These are phyloP conservation scores for Margarornis squamiger DNA, from an alignment of 2,797 vertebrate species.

Conservation along the genomic window DNA sequence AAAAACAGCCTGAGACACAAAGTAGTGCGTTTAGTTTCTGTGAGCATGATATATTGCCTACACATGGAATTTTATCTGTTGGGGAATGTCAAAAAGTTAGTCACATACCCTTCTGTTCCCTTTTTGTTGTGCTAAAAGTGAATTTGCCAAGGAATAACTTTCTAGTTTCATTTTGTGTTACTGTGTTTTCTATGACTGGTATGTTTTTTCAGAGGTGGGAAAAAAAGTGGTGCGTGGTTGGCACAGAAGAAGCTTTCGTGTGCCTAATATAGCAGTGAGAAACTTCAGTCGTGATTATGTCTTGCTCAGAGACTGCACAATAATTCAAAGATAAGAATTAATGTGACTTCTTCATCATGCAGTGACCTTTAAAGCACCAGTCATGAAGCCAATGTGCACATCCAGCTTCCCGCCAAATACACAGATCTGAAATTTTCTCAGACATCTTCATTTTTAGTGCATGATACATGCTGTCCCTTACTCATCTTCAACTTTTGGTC, in stretches of 20 bases:
- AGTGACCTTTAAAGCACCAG: background rate
- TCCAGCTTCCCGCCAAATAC: background rate
- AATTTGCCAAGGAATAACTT: background rate
- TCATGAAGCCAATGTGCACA: background rate
- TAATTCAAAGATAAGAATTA: background rate
- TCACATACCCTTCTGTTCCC: slow-evolving; percentile 18
- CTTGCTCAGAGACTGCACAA: background rate
- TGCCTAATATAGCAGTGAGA: slow-evolving; percentile 4
- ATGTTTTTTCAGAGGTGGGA: background rate
- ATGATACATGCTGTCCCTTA: background rate
- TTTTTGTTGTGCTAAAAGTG: slow-evolving; percentile 39
- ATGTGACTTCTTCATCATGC: background rate
- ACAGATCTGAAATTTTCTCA: background rate
- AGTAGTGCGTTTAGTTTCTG: background rate
- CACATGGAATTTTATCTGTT: slow-evolving; percentile 27
- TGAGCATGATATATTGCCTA: background rate
- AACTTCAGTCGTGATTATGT: slow-evolving; percentile 23
- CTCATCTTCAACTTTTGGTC: background rate
- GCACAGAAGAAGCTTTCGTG: background rate
- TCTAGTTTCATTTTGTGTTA: slow-evolving; percentile 5
- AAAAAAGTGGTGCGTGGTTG: slow-evolving; percentile 15
- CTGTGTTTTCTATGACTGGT: slow-evolving; percentile 19
- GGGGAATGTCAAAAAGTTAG: slow-evolving; percentile 26
- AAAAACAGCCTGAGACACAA: background rate
- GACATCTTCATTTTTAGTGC: background rate